Evolutionary conservation across 2,888 invertebrate species (phyloP).

Genomic region (Apocheima hispidaria): DNA sequence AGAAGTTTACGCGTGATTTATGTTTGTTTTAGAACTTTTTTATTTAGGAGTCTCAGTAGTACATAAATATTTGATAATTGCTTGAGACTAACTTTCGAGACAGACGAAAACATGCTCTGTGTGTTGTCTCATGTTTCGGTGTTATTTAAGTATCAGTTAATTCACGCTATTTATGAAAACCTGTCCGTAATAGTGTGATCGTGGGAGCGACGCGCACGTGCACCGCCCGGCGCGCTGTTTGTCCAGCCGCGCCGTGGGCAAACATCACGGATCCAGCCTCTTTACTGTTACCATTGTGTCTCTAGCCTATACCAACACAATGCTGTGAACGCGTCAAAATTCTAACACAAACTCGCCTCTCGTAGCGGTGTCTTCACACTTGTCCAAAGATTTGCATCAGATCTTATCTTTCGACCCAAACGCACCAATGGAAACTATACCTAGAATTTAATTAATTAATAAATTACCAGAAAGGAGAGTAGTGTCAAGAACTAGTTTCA

Average conservation of each 20-base stretch:
- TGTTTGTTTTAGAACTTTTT: conserved; percentile 17
- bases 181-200: conserved; percentile 44
- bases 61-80: conserved; percentile 8
- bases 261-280: conserved; percentile 60
- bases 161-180: conserved; percentile 68
- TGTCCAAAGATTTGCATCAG: conserved; percentile 7
- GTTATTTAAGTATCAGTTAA: conserved; percentile 2
- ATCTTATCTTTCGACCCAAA: conserved; percentile 1
- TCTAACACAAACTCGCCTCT: conserved; percentile 11
- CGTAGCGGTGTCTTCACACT: conserved; percentile 18
- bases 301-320: conserved; percentile 40
- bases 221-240: conserved; percentile 49
- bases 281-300: conserved; percentile 62
- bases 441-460: not conserved
- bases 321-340: conserved; percentile 22
- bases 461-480: conserved; percentile 9
- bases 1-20: not conserved
- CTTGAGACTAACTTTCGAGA: conserved; percentile 1
- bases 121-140: not conserved
- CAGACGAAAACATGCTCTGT: not conserved
- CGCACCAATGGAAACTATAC: not conserved
- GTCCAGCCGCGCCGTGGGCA: conserved; percentile 58
- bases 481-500: conserved; percentile 8
- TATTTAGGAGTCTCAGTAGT: conserved; percentile 7
- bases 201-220: conserved; percentile 56